A percentile compares a stretch with the other conserved stretches of the same genome.
phyloP scores from a whole-genome alignment of 2,888 invertebrate species.

The Drosophila mimica region DNA sequence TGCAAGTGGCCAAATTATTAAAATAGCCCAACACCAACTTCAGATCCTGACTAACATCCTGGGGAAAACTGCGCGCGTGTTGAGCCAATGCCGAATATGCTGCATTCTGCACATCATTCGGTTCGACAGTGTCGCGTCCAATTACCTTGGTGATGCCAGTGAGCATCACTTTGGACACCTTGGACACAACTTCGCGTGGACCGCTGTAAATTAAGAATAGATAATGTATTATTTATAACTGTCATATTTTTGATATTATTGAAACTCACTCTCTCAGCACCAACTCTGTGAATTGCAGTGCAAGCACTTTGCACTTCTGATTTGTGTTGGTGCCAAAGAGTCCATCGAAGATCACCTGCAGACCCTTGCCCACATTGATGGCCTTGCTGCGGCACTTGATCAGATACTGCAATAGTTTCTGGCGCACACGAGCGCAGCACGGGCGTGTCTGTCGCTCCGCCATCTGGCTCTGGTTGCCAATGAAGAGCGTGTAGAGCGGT shows the following conservation, averaged over 20 bases:
- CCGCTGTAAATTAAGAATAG: conserved; percentile 66
- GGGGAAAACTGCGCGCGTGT: conserved; percentile 86
- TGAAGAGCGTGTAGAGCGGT: conserved; percentile 92
- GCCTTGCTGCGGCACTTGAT: conserved; percentile 90
- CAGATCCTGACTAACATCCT: conserved; percentile 89
- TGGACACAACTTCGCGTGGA: conserved; percentile 82
- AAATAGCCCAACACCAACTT: conserved; percentile 84
- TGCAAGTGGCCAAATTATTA: conserved; percentile 81
- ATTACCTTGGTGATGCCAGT: conserved; percentile 84
- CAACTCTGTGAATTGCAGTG: conserved; percentile 92
- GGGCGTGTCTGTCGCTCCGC: conserved; percentile 91
- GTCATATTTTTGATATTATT: background rate
- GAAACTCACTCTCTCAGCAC: conserved; percentile 91
- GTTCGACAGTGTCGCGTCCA: conserved; percentile 82
- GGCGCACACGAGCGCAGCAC: conserved; percentile 92
- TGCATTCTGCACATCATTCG: conserved; percentile 86
- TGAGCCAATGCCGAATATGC: conserved; percentile 84
- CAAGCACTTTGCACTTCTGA: conserved; percentile 91
- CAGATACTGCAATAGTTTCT: conserved; percentile 94
- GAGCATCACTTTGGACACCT: conserved; percentile 83
- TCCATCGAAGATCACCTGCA: conserved; percentile 95
- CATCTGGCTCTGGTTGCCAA: conserved; percentile 85
- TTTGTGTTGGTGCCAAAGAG: conserved; percentile 94
- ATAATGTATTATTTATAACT: background rate
- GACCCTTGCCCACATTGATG: conserved; percentile 91